Percentiles rank a stretch among this genome's conserved stretches.
These are phyloP conservation scores for Blastobasis lacticolella DNA, from an alignment of 2,888 invertebrate species.

Conservation along the genomic window DNA sequence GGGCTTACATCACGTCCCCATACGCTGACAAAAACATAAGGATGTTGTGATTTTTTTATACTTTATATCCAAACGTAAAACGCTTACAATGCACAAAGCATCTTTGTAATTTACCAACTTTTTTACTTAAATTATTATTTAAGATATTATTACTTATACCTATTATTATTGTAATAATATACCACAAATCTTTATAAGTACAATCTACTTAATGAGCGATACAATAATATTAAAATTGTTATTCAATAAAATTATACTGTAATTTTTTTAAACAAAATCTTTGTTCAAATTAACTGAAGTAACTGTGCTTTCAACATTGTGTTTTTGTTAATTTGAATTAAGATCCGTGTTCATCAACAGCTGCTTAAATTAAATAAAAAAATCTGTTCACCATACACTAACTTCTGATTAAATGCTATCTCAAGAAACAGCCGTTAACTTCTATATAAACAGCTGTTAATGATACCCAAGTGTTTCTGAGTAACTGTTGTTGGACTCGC, in stretches of 20 bases:
- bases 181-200: constrained; percentile 40
- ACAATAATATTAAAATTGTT: constrained; percentile 17
- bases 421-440: too few species aligned
- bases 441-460: too few species aligned
- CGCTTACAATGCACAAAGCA: constrained; percentile 36
- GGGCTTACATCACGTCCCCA: constrained; percentile 79
- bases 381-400: too few species aligned
- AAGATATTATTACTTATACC: constrained; percentile 12
- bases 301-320: too few species aligned
- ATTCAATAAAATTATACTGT: constrained; percentile 24
- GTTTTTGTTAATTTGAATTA: too few species aligned
- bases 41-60: constrained; percentile 65
- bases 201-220: constrained; percentile 44
- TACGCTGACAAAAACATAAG: constrained; percentile 78
- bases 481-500: too few species aligned
- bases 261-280: constrained; percentile 13
- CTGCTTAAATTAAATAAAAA: too few species aligned
- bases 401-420: too few species aligned
- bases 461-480: too few species aligned
- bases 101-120: constrained; percentile 18
- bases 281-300: too few species aligned
- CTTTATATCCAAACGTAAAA: constrained; percentile 13
- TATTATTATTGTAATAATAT: constrained; percentile 8
- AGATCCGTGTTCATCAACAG: too few species aligned
- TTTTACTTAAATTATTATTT: constrained; percentile 38